phyloP scores from a whole-genome alignment of 2,888 invertebrate genomes.

The Drosophila gaucha region DNA sequence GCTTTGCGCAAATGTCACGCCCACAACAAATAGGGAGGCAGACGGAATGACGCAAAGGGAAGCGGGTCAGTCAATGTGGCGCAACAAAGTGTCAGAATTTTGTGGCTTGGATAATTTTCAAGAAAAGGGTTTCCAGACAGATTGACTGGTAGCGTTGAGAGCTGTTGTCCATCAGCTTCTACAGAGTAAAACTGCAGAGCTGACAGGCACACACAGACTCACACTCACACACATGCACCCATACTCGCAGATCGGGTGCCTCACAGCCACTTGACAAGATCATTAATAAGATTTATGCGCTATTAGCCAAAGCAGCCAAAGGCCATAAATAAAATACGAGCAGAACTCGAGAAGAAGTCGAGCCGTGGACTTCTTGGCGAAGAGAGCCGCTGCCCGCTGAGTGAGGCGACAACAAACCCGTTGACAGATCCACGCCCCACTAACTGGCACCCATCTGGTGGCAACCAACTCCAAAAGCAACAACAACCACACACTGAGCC shows the following conservation, averaged over 20 bases:
- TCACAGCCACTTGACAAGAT: conserved; percentile 81
- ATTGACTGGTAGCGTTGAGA: conserved; percentile 74
- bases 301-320: conserved; percentile 80
- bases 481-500: conserved; percentile 28
- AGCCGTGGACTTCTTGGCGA: conserved; percentile 13
- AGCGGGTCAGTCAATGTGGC: conserved; percentile 7
- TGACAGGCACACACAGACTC: conserved; percentile 8
- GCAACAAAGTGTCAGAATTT: conserved; percentile 56
- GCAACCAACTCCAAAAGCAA: conserved; percentile 1
- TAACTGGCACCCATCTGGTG: conserved; percentile 54
- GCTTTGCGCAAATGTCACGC: conserved; percentile 62
- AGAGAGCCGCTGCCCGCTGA: conserved; percentile 19
- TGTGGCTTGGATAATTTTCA: conserved; percentile 38
- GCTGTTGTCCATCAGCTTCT: conserved; percentile 65
- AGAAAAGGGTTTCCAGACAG: conserved; percentile 52
- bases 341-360: conserved; percentile 38
- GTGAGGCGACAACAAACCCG: conserved; percentile 69
- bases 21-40: conserved; percentile 15
- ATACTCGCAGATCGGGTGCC: conserved; percentile 21
- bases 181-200: conserved; percentile 14
- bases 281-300: conserved; percentile 83
- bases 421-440: conserved; percentile 67
- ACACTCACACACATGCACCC: background rate
- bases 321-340: conserved; percentile 75
- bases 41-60: background rate